Conservation (phyloP, 2,797 vertebrate genomes). For the Octomys mimax region DNA sequence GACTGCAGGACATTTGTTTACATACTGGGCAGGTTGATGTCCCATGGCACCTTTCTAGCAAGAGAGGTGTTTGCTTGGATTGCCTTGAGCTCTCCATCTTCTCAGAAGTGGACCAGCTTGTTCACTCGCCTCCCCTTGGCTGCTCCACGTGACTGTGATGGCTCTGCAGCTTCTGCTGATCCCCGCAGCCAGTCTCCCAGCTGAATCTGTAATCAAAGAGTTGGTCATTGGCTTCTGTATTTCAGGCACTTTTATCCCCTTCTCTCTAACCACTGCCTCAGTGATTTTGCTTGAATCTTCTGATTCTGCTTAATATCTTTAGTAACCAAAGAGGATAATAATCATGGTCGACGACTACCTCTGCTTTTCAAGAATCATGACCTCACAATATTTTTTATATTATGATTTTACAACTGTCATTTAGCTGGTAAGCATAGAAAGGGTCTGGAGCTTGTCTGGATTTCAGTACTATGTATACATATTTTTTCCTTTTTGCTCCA, state of each 20-base stretch:
- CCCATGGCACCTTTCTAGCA: no score
- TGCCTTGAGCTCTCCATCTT: no score
- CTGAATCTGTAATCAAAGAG: not conserved
- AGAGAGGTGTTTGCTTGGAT: no score
- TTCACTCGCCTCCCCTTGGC: no score
- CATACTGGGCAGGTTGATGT: no score
- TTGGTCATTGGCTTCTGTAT: slow-evolving; percentile 11
- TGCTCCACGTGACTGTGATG: no score
- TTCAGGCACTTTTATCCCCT: slow-evolving; percentile 30
- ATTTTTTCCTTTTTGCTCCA: slow-evolving; percentile 47
- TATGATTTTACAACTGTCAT: not conserved
- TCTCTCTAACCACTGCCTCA: not conserved
- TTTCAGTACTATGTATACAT: not conserved
- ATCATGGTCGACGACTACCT: not conserved
- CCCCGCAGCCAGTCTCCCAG: not conserved
- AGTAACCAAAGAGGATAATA: slow-evolving; percentile 18
- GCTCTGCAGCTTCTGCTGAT: no score
- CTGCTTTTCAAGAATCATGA: not conserved
- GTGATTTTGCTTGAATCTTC: slow-evolving; percentile 45
- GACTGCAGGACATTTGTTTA: no score
- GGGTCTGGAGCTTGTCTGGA: not conserved
- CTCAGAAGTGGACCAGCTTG: no score
- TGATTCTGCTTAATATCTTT: slow-evolving; percentile 20
- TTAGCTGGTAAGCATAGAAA: not conserved
- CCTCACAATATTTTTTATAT: slow-evolving; percentile 32